Conservation (phyloP, 2,888 invertebrate species). For the Hirtodrosophila trivittata region DNA sequence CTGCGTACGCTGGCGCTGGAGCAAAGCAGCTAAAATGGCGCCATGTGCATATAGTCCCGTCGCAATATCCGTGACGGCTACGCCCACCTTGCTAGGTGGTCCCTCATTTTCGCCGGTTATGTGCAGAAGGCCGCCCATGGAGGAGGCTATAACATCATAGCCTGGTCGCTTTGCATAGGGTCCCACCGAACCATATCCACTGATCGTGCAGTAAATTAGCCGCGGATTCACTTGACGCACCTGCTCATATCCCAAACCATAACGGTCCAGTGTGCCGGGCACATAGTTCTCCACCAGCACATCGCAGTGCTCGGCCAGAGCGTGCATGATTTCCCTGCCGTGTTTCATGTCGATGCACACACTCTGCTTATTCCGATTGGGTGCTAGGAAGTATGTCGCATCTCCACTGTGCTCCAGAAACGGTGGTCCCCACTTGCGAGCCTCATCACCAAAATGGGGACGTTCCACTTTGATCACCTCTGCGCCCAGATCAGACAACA, state of each 20-base stretch:
- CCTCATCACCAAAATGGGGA: slow-evolving; percentile 94
- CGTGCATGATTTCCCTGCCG: slow-evolving; percentile 88
- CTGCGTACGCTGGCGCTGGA: slow-evolving; percentile 90
- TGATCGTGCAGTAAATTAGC: slow-evolving; percentile 96
- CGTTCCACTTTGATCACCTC: slow-evolving; percentile 96
- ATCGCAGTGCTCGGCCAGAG: slow-evolving; percentile 91
- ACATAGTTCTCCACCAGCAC: slow-evolving; percentile 97
- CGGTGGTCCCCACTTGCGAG: slow-evolving; percentile 97
- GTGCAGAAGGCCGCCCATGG: slow-evolving; percentile 94
- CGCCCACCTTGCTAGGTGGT: slow-evolving; percentile 95
- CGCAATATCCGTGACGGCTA: slow-evolving; percentile 96
- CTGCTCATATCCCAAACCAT: slow-evolving; percentile 92
- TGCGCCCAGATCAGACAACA: slow-evolving; percentile 95
- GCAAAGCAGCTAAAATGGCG: slow-evolving; percentile 95
- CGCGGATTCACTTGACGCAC: slow-evolving; percentile 89
- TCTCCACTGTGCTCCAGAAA: slow-evolving; percentile 88
- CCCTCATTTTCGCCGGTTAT: slow-evolving; percentile 94
- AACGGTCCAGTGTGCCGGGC: slow-evolving; percentile 92
- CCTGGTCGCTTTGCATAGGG: slow-evolving; percentile 95
- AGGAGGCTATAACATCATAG: slow-evolving; percentile 97
- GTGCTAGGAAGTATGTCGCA: slow-evolving; percentile 92
- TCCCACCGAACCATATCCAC: slow-evolving; percentile 95
- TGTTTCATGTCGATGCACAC: slow-evolving; percentile 93
- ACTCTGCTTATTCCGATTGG: slow-evolving; percentile 98
- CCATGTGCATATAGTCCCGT: slow-evolving; percentile 98